Evolutionary conservation across 2,113 vertebrate species (phyloP), one percentile per base, ranked within the genome.

Genomic region (Oriolus oriolus): DNA sequence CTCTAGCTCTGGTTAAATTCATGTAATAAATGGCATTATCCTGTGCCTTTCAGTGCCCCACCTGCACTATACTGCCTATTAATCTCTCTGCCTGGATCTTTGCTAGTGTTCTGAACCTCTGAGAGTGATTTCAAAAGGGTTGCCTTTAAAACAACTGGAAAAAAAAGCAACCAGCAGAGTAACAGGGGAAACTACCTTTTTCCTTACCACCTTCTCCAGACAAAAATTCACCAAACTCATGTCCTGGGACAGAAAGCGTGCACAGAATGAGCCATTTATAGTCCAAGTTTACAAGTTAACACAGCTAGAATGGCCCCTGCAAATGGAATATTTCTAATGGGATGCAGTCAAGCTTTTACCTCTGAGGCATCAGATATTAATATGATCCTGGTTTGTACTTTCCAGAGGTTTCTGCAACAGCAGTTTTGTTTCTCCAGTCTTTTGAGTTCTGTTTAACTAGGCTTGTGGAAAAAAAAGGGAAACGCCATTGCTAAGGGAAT

Each of bases 11-110:
- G 59, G 24, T 52, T 89, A 95, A 92, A 89, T 77, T 77, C 17
- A 65, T 65, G 76, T n/a, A 59, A 75, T 80, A 81, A 95, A 93
- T 87, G 66, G 33, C 69, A 57, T 91, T 91, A 90, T 71, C 54
- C 26, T 63, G 35, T 54, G 50, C n/a, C 44, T 93, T 92, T 90
- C 77, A 16, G 24, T 44, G 42, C 33, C 60, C 68, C 65, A 80
- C 90, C 84, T 84, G 78, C 61, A 80, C 68, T 68, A 75, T 35
- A 35, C 26, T 76, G 39, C 53, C 52, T 82, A 31, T 52, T 86
- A 54, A 89, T 94, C 44, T 78, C 81, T 86, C 50, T 88, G 21
- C 24, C 47, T 70, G 54, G 16, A 21, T 91, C 42, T 93, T 49
- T 87, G 71, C 60, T 73, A 39, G 49, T 41, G 26, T 76, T 69